phyloP scores from a whole-genome alignment of 2,113 vertebrate species.

The Plotosus lineatus region DNA sequence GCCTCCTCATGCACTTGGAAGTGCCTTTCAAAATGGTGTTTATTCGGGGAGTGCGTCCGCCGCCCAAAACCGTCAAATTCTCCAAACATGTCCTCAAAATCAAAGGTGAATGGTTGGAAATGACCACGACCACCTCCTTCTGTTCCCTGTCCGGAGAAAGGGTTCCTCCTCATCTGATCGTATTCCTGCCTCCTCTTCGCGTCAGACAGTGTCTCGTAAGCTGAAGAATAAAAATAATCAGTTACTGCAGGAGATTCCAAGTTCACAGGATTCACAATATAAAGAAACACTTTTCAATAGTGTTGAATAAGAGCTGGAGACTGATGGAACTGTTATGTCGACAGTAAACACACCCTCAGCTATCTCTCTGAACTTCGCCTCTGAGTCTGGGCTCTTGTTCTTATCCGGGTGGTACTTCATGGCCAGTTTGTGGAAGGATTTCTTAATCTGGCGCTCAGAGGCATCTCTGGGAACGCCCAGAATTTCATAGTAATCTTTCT shows the following conservation, averaged over 20 bases:
- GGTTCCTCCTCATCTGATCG: conserved; percentile 75
- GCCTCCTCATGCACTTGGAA: conserved; percentile 81
- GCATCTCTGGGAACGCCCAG: conserved; percentile 91
- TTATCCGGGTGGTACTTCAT: conserved; percentile 96
- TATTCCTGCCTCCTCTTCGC: conserved; percentile 85
- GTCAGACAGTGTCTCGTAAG: conserved; percentile 92
- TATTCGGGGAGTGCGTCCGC: conserved; percentile 75
- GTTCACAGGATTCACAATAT: not conserved
- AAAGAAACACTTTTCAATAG: not conserved
- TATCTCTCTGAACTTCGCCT: conserved; percentile 92
- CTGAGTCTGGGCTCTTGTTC: conserved; percentile 91
- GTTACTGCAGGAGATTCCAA: not conserved
- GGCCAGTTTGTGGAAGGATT: conserved; percentile 93
- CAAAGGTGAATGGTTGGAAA: conserved; percentile 87
- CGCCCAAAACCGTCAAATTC: conserved; percentile 85
- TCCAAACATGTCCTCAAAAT: conserved; percentile 93
- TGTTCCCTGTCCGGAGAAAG: conserved; percentile 63
- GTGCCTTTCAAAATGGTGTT: conserved; percentile 89
- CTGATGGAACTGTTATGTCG: not conserved
- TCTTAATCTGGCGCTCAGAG: conserved; percentile 93
- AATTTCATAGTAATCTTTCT: conserved; percentile 90
- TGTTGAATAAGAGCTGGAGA: not conserved
- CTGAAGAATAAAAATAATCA: conserved; percentile 66
- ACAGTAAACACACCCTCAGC: conserved; percentile 82
- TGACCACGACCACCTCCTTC: conserved; percentile 62